Base-by-base conservation (phyloP, 2,797 vertebrate genomes). In the Gallinago solitaria region DNA sequence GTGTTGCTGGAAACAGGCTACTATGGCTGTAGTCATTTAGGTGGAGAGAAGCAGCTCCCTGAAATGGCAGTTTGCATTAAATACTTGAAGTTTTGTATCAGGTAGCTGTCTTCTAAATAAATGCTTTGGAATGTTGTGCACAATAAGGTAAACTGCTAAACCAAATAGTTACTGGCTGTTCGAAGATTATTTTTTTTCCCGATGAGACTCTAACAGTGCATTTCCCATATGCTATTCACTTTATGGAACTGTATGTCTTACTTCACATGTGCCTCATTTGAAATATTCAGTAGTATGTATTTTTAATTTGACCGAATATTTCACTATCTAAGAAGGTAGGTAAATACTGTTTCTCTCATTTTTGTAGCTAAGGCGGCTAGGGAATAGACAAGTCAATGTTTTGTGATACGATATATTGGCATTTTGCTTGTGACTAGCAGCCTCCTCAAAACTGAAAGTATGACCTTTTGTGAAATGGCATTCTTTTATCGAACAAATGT, bases 381-480 rank as follows among this genome's bases (percentile, higher is more conserved):
- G 69, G 89, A 96, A 92, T 59, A 67, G 65, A 39, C 47, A 63
- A 92, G 83, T 75, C 91, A 88, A 28, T 92, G 95, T 47, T 91
- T 93, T 92, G 65, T 51, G 74, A 30, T 59, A 54, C 64, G 87
- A 91, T 81, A 35, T 83, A 93, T 70, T 94, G 94, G 47, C 85
- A 87, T 95, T 95, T 96, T 86, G 65, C 65, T 93, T 90, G 87
- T 94, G 87, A 93, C 83, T 86, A 90, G 85, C 85, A 83, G 77
- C 53, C 83, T 83, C 18, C 89, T 91, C 82, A 86, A 87, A 94
- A 91, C 91, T 89, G 85, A 88, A 95, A 92, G 87, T 73, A n/a
- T 88, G 95, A 96, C 94, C 96, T 96, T 93, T 95, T 67, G 61
- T 69, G 74, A 95, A 96, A 92, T 88, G 89, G 59, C 77, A 88